Percentiles rank a stretch among this genome's conserved stretches.
Evolutionary conservation across 1,140 invertebrate species (phyloP).

Genomic region (Danaus melanippus): DNA sequence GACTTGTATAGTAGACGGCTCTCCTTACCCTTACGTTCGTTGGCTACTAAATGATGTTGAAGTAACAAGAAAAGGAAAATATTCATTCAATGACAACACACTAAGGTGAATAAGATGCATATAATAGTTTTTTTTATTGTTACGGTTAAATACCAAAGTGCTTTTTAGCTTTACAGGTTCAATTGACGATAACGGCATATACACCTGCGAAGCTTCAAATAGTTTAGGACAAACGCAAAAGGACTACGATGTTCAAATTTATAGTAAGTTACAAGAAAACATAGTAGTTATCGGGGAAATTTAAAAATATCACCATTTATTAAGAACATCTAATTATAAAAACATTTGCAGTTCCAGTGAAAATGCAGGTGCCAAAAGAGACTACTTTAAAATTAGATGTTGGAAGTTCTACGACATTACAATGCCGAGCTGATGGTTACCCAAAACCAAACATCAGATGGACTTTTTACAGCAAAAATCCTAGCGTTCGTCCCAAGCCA

Average conservation of each 20-base stretch:
- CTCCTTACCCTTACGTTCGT: slow-evolving; percentile 23
- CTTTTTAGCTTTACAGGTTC: slow-evolving; percentile 18
- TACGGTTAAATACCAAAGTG: neutral
- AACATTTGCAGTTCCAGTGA: slow-evolving; percentile 28
- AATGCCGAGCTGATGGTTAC: slow-evolving; percentile 28
- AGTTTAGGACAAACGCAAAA: slow-evolving; percentile 11
- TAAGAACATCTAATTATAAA: neutral
- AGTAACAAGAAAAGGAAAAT: slow-evolving; percentile 13
- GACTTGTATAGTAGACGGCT: slow-evolving; percentile 23
- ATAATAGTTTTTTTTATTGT: neutral
- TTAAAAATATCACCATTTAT: no score
- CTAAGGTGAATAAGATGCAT: slow-evolving; percentile 22
- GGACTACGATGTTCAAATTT: slow-evolving; percentile 10
- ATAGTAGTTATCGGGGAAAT: no score
- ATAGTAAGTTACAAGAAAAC: slow-evolving; percentile 3
- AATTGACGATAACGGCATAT: slow-evolving; percentile 16
- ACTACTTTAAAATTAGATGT: slow-evolving; percentile 23
- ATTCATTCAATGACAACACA: slow-evolving; percentile 23
- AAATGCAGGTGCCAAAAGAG: slow-evolving; percentile 15
- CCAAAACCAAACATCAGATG: slow-evolving; percentile 37
- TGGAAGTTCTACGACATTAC: slow-evolving; percentile 27
- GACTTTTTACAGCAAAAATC: slow-evolving; percentile 18
- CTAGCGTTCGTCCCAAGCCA: no score
- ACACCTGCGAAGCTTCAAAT: slow-evolving; percentile 23
- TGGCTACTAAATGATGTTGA: slow-evolving; percentile 24